phyloP scores from a whole-genome alignment of 2,888 invertebrate genomes.

The Sphinx pinastri region DNA sequence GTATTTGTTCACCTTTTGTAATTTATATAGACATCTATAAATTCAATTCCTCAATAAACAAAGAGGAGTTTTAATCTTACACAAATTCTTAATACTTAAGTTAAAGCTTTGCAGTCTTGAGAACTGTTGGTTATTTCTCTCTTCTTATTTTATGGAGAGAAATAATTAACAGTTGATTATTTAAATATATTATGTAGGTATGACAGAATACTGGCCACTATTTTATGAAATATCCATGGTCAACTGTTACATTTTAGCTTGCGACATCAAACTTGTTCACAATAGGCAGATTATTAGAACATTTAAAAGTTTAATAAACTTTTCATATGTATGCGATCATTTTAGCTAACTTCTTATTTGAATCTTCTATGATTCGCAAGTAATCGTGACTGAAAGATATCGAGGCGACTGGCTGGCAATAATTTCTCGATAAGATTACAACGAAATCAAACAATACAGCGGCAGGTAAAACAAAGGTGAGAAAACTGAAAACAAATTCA shows the following conservation, averaged over 20 bases:
- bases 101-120: no score
- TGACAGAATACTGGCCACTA: neutral
- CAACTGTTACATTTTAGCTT: neutral
- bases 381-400: constrained; percentile 27
- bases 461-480: constrained; percentile 49
- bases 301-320: neutral
- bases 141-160: no score
- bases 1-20: no score
- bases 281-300: neutral
- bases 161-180: no score
- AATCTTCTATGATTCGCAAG: constrained; percentile 33
- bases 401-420: constrained; percentile 8
- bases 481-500: constrained; percentile 37
- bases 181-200: no score
- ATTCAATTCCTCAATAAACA: no score
- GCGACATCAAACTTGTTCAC: constrained; percentile 16
- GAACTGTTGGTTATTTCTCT: no score
- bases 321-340: neutral
- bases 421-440: constrained; percentile 54
- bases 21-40: no score
- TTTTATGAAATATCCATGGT: constrained; percentile 4
- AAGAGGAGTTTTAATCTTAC: no score
- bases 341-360: constrained; percentile 29
- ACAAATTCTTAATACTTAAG: no score
- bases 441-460: constrained; percentile 59